These are phyloP conservation scores for Pseudobourletiella spinata DNA, from an alignment of 1,140 invertebrate genomes.

Conservation along the genomic window DNA sequence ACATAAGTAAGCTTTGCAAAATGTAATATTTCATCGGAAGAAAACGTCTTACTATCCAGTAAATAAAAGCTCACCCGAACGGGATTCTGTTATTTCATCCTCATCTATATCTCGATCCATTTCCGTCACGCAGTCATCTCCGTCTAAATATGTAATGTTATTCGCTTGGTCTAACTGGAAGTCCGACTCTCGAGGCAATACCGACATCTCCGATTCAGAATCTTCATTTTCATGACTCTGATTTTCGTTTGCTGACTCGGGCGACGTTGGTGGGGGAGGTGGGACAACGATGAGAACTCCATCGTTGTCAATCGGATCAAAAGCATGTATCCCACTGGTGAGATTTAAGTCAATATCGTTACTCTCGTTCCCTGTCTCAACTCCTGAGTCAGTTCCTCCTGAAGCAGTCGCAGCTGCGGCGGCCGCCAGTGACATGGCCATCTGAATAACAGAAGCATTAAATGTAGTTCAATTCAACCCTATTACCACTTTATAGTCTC, in stretches of 20 bases:
- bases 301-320: neutral
- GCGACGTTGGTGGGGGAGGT: slow-evolving; percentile 33
- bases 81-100: slow-evolving; percentile 12
- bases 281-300: slow-evolving; percentile 9
- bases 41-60: too few relatives aligned
- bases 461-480: too few relatives aligned
- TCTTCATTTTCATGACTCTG: slow-evolving; percentile 6
- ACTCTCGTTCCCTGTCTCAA: slow-evolving; percentile 56
- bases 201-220: slow-evolving; percentile 5
- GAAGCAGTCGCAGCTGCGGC: neutral
- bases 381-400: slow-evolving; percentile 48
- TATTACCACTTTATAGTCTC: too few relatives aligned
- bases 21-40: too few relatives aligned
- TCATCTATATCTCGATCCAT: slow-evolving; percentile 23
- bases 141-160: neutral
- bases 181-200: neutral
- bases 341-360: slow-evolving; percentile 43
- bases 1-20: too few relatives aligned
- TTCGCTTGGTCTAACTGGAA: neutral
- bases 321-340: neutral
- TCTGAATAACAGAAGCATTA: too few relatives aligned
- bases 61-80: neutral
- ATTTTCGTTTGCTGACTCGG: slow-evolving; percentile 1
- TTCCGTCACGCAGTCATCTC: neutral
- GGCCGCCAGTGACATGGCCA: neutral